phyloP scores from a whole-genome alignment of 2,797 vertebrate species.

The Tokudaia muenninki region DNA sequence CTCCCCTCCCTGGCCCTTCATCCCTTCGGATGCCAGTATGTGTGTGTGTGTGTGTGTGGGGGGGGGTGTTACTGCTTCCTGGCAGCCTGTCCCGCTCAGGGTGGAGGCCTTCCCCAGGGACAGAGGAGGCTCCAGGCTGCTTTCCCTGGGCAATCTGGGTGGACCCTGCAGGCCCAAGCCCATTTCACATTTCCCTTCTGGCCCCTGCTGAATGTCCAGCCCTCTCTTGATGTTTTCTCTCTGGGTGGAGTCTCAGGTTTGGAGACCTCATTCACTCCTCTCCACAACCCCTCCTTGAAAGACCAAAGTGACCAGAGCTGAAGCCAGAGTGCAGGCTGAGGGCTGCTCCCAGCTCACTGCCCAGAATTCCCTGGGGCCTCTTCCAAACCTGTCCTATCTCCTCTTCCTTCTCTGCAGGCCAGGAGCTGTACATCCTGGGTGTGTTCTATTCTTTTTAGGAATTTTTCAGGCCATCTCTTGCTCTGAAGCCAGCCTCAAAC shows the following conservation, averaged over 20 bases:
- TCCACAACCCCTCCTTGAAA: constrained; percentile 68
- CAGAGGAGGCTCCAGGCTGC: constrained; percentile 55
- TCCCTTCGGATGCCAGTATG: neutral
- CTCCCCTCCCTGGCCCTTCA: neutral
- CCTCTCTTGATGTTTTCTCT: constrained; percentile 73
- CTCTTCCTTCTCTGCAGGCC: neutral
- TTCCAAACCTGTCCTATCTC: neutral
- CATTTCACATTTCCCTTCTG: constrained; percentile 72
- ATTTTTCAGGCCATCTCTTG: neutral
- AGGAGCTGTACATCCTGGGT: neutral
- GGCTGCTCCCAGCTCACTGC: neutral
- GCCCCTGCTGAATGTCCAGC: constrained; percentile 50
- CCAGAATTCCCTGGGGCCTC: neutral
- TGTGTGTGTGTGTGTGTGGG: neutral
- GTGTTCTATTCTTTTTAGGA: neutral
- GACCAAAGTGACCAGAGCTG: constrained; percentile 41
- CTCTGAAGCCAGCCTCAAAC: neutral
- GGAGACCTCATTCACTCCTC: constrained; percentile 71
- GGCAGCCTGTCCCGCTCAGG: neutral
- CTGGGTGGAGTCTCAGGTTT: constrained; percentile 73
- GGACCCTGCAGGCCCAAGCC: constrained; percentile 54
- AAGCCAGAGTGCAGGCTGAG: constrained; percentile 40
- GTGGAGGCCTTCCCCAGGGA: constrained; percentile 72
- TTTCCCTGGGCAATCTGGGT: constrained; percentile 48
- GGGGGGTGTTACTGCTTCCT: neutral